Conservation (phyloP, 2,888 invertebrate species). For the Papilio elwesi region DNA sequence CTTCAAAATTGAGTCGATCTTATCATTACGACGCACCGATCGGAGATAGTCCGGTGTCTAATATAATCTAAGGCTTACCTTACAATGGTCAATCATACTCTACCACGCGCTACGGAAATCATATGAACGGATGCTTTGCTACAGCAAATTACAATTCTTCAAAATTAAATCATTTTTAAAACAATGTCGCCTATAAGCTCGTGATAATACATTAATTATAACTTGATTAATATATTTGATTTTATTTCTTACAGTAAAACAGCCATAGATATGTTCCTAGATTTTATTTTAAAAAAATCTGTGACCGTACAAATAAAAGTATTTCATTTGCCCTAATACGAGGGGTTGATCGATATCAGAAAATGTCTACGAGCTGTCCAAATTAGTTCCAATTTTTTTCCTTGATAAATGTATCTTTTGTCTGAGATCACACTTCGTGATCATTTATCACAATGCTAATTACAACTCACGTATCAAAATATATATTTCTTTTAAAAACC, state of each 20-base stretch:
- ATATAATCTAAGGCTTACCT: conserved; percentile 48
- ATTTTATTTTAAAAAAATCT: conserved; percentile 35
- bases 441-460: conserved; percentile 36
- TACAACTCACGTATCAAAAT: conserved; percentile 41
- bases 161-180: conserved; percentile 30
- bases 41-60: conserved; percentile 47
- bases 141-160: conserved; percentile 35
- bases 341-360: background rate
- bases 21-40: conserved; percentile 45
- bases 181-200: conserved; percentile 38
- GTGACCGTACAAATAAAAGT: conserved; percentile 35
- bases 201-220: conserved; percentile 41
- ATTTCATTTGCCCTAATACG: conserved; percentile 19
- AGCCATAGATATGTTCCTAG: conserved; percentile 42
- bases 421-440: conserved; percentile 33
- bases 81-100: conserved; percentile 52
- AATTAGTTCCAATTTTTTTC: conserved; percentile 39
- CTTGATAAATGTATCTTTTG: conserved; percentile 32
- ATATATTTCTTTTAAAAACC: conserved; percentile 39
- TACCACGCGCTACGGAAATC: conserved; percentile 54
- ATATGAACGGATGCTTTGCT: conserved; percentile 44
- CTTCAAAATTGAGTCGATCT: conserved; percentile 53
- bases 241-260: conserved; percentile 36
- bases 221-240: conserved; percentile 41
- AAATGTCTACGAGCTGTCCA: conserved; percentile 45